Percentiles rank a stretch among this genome's conserved stretches.
These are phyloP conservation scores for Ephydatia muelleri DNA, from an alignment of 37 sponge, comb jelly and placozoan species.

Conservation along the genomic window DNA sequence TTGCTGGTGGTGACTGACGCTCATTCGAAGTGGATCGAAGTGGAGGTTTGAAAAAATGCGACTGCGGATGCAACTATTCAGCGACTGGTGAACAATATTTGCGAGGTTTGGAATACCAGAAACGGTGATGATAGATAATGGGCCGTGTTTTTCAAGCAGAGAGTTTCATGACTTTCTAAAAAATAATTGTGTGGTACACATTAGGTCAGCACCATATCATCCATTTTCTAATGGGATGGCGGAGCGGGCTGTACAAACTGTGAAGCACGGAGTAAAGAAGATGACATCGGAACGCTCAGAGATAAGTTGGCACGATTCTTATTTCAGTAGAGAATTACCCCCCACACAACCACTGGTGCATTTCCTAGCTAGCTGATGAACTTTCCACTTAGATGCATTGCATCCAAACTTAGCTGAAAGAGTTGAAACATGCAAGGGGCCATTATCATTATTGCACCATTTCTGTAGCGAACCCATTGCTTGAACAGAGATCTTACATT, in stretches of 20 bases:
- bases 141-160: slow-evolving; percentile 7
- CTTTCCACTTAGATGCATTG: slow-evolving; percentile 28
- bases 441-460: background rate
- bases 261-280: slow-evolving; percentile 44
- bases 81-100: background rate
- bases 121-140: slow-evolving; percentile 15
- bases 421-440: slow-evolving; percentile 4
- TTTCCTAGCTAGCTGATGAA: slow-evolving; percentile 46
- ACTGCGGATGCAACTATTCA: background rate
- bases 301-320: slow-evolving; percentile 24
- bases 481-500: too few relatives aligned
- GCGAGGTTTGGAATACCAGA: slow-evolving; percentile 12
- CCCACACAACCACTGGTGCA: slow-evolving; percentile 36
- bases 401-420: slow-evolving; percentile 14
- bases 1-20: slow-evolving; percentile 10
- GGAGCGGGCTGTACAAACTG: slow-evolving; percentile 34
- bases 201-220: slow-evolving; percentile 24
- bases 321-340: slow-evolving; percentile 39
- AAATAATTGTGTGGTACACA: slow-evolving; percentile 6
- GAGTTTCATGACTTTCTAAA: slow-evolving; percentile 3
- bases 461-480: too few relatives aligned
- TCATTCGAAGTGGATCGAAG: slow-evolving; percentile 20
- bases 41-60: background rate
- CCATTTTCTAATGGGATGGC: slow-evolving; percentile 39
- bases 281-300: background rate